phyloP scores from a whole-genome alignment of 1,140 invertebrate species.

The Drosophila nigrodunni region DNA sequence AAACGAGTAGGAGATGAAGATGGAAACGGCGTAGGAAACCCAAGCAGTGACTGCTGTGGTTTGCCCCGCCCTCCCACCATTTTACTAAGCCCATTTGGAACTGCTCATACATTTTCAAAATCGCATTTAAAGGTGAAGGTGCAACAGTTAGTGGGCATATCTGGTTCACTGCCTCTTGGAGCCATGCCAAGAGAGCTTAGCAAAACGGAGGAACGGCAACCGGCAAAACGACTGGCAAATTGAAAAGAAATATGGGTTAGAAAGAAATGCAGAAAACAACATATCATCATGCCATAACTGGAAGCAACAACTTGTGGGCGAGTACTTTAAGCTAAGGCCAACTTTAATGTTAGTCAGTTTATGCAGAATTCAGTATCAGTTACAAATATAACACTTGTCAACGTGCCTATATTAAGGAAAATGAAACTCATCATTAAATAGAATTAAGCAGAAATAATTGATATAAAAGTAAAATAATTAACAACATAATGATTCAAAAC shows the following conservation, averaged over 20 bases:
- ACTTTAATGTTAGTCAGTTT: conserved; percentile 44
- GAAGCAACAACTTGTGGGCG: conserved; percentile 27
- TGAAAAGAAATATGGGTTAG: conserved; percentile 59
- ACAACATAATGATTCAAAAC: background rate
- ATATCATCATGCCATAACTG: conserved; percentile 3
- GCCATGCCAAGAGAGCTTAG: conserved; percentile 46
- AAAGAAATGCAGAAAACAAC: conserved; percentile 7
- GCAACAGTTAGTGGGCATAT: conserved; percentile 69
- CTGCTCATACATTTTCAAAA: conserved; percentile 78
- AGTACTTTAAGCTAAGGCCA: conserved; percentile 28
- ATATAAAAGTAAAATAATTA: background rate
- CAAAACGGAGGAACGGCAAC: conserved; percentile 24
- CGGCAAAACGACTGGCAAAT: conserved; percentile 31
- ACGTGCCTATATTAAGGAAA: background rate
- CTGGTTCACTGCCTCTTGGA: conserved; percentile 55
- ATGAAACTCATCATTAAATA: conserved; percentile 21
- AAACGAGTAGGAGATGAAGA: background rate
- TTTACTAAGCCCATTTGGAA: conserved; percentile 66
- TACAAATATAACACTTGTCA: conserved; percentile 31
- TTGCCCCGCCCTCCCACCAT: background rate
- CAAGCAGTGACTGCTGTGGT: conserved; percentile 51
- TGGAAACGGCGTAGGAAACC: conserved; percentile 47
- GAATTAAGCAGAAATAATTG: conserved; percentile 33
- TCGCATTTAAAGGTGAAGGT: conserved; percentile 78
- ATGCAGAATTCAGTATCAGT: conserved; percentile 33